Evolutionary conservation across 1,140 invertebrate genomes (phyloP).

Genomic region (Zaprionus capensis): DNA sequence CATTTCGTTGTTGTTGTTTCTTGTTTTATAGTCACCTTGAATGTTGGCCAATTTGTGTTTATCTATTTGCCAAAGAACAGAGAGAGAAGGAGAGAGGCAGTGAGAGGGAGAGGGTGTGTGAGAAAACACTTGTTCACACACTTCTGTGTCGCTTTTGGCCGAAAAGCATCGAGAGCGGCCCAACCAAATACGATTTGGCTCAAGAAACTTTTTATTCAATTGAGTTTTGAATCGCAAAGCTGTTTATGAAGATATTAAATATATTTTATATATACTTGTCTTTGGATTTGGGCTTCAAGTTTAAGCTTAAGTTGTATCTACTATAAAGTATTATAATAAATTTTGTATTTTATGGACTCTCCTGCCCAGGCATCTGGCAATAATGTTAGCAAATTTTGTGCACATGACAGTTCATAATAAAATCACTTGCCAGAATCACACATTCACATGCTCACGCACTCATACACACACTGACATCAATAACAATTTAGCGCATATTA

Average conservation of each 20-base stretch:
- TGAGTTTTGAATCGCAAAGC: not conserved
- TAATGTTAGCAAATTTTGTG: conserved; percentile 5
- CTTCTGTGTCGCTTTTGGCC: not conserved
- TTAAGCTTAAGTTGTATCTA: not conserved
- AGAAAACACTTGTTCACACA: conserved; percentile 38
- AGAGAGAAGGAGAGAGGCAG: not conserved
- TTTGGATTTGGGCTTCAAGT: not conserved
- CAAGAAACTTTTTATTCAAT: not conserved
- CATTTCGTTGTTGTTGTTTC: not conserved
- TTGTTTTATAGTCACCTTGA: conserved; percentile 28
- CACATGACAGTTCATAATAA: conserved; percentile 19
- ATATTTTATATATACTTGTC: not conserved
- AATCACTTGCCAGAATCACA: not conserved
- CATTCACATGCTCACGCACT: not conserved
- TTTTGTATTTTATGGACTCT: conserved; percentile 18
- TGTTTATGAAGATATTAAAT: not conserved
- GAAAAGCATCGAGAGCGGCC: not conserved
- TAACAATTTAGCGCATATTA: conserved; percentile 73
- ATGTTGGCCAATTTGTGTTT: conserved; percentile 34
- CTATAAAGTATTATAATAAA: not conserved
- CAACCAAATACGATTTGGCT: not conserved
- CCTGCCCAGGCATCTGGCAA: conserved; percentile 12
- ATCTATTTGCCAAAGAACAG: conserved; percentile 22
- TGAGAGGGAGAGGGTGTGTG: no score
- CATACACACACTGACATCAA: conserved; percentile 31